Base-by-base conservation (phyloP, 2,888 invertebrate genomes). In the Camptogramma bilineatum region DNA sequence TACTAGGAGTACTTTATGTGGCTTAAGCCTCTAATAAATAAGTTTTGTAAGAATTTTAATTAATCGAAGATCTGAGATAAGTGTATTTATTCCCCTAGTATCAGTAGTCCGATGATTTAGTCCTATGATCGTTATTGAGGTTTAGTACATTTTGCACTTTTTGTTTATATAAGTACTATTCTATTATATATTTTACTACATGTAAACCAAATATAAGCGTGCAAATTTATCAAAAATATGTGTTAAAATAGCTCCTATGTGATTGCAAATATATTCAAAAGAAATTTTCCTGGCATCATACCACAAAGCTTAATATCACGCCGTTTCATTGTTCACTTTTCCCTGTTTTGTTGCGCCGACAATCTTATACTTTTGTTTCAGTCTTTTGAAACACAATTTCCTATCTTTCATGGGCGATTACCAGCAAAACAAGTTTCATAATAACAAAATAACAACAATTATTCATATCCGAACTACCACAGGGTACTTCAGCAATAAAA, bases 301-400 rank as follows among this genome's bases (percentile, higher is more conserved):
- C 80, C 74, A 72, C 70, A 73, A 61, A 34, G n/a, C 74, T 74
- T 78, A 73, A 70, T 74, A 73, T 75, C 75, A 74, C 74, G 75
- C 73, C 72, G 77, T 75, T 74, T 78, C 77, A 76, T 72, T 70
- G 72, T 64, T 48, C 50, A 55, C 73, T 78, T 73, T 74, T 74
- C 77, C 78, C 78, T 79, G 73, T 73, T 75, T 81, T 78, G 74
- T 80, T 80, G 75, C 79, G 78, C 76, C 72, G 77, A 70, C 70
- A 74, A 73, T 47, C 34, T 9, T 31, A 34, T 28, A 31, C 42
- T 58, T 58, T 51, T 51, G 39, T 17, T 54, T 44, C 17, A 54
- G 34, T 21, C 19, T 57, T 59, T 60, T 47, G 47, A 31, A 47
- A 48, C 39, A 54, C 34, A 55, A 62, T 34, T 47, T 52, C 34